These are phyloP conservation scores for Ispidina picta DNA, from an alignment of 2,797 vertebrate species.

Conservation along the genomic window DNA sequence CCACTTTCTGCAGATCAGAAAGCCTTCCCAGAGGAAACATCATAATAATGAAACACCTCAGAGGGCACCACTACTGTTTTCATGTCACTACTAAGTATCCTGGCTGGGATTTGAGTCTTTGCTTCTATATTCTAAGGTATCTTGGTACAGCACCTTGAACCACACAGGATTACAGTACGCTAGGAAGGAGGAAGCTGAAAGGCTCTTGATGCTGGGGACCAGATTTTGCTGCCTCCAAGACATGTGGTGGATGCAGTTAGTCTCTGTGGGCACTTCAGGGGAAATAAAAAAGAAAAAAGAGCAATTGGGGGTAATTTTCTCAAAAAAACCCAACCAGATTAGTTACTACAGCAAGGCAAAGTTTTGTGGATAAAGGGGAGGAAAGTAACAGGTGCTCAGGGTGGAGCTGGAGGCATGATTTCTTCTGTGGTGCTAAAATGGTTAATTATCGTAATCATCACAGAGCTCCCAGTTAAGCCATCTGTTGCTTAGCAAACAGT, in stretches of 20 bases:
- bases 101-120: background rate
- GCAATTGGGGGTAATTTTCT: background rate
- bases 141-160: background rate
- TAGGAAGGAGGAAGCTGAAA: background rate
- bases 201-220: background rate
- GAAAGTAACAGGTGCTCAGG: conserved; percentile 34
- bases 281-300: background rate
- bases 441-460: conserved; percentile 53
- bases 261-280: background rate
- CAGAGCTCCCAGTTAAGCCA: conserved; percentile 59
- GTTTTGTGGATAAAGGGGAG: background rate
- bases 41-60: background rate
- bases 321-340: background rate
- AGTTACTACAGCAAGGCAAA: background rate
- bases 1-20: background rate
- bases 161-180: too few relatives aligned
- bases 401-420: conserved; percentile 5
- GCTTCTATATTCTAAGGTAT: background rate
- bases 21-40: background rate
- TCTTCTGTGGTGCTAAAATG: conserved; percentile 31
- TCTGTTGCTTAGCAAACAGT: conserved; percentile 61
- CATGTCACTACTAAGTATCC: background rate
- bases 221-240: background rate
- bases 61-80: background rate
- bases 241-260: background rate